These are phyloP conservation scores for Sparidentex hasta DNA, from an alignment of 2,797 vertebrate species.

Conservation along the genomic window DNA sequence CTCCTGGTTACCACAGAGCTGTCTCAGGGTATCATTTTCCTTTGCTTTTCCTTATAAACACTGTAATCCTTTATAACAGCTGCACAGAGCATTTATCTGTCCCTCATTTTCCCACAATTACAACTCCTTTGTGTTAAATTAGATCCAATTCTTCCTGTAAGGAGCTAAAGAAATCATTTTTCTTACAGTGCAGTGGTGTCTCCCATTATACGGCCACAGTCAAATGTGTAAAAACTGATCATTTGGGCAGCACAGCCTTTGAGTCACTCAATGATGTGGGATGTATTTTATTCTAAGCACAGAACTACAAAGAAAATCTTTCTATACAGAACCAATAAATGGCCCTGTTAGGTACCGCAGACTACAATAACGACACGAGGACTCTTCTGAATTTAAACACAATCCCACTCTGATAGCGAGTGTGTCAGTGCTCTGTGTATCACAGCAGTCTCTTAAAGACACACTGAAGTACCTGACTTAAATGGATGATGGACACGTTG, in stretches of 20 bases:
- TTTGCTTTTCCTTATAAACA: constrained; percentile 30
- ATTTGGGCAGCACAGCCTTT: background rate
- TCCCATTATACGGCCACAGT: too few species aligned
- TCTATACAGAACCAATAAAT: background rate
- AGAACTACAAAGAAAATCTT: background rate
- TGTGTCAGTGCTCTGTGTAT: too few species aligned
- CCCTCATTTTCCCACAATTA: constrained; percentile 10
- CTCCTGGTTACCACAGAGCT: constrained; percentile 27
- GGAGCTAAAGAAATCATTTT: background rate
- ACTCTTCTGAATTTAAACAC: background rate
- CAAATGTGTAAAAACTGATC: background rate
- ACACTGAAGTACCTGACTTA: background rate
- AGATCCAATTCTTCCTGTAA: background rate
- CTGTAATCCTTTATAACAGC: background rate
- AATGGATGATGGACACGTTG: background rate
- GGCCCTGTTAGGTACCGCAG: background rate
- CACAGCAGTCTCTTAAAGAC: too few species aligned
- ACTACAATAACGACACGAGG: too few species aligned
- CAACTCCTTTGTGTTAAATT: background rate
- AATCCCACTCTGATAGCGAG: too few species aligned
- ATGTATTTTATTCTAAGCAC: background rate
- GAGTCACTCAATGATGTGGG: background rate
- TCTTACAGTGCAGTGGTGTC: background rate
- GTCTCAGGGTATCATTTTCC: constrained; percentile 36
- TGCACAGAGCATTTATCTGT: background rate